Conservation (phyloP, 2,888 invertebrate species). For the Diarsia dahlii region DNA sequence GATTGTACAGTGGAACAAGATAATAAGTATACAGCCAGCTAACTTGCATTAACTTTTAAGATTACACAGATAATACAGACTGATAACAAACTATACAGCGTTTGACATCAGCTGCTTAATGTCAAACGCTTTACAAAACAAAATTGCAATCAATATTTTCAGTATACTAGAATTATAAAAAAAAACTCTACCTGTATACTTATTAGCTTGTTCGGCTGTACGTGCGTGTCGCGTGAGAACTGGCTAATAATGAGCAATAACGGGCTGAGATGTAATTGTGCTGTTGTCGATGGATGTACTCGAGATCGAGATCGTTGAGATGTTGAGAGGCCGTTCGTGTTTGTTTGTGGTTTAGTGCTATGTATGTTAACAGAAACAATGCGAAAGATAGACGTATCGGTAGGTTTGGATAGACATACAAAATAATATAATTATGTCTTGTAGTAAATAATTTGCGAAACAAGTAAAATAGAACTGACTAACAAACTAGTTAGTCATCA, state of each 20-base stretch:
- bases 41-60: too few relatives aligned
- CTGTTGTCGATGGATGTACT: slow-evolving; percentile 29
- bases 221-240: slow-evolving; percentile 68
- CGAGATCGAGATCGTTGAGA: slow-evolving; percentile 5
- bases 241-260: slow-evolving; percentile 64
- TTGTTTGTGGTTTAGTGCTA: neutral
- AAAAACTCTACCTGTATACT: too few relatives aligned
- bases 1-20: too few relatives aligned
- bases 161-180: too few relatives aligned
- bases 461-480: neutral
- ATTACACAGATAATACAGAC: too few relatives aligned
- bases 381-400: neutral
- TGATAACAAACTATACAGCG: too few relatives aligned
- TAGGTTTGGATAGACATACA: neutral
- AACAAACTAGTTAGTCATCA: neutral
- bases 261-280: slow-evolving; percentile 26
- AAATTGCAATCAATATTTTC: too few relatives aligned
- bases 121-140: too few relatives aligned
- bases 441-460: neutral
- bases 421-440: too few relatives aligned
- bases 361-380: neutral
- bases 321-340: neutral
- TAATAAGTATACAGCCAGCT: too few relatives aligned
- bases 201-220: too few relatives aligned
- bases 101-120: too few relatives aligned